These are phyloP conservation scores for Hymenochirus boettgeri DNA, from an alignment of 2,113 vertebrate species.

Conservation along the genomic window DNA sequence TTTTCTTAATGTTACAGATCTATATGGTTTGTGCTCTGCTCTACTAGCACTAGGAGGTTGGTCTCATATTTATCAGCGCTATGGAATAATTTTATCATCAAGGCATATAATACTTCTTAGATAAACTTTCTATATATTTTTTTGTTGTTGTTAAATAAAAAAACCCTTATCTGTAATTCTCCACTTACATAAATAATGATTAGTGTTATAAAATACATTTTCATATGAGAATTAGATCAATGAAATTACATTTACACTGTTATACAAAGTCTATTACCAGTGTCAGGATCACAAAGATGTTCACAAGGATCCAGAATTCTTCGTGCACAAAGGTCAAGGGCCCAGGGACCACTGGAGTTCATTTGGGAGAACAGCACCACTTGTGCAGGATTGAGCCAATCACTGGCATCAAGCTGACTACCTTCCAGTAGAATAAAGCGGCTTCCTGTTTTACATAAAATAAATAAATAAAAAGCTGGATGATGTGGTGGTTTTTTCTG, in stretches of 20 bases:
- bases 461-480: not conserved
- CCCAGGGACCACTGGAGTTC: slow-evolving; percentile 95
- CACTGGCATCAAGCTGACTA: slow-evolving; percentile 90
- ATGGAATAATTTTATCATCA: too few species aligned
- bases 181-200: too few species aligned
- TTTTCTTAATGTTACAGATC: too few species aligned
- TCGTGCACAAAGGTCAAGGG: slow-evolving; percentile 86
- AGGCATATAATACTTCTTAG: too few species aligned
- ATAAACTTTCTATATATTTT: too few species aligned
- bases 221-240: not conserved
- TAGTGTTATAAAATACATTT: too few species aligned
- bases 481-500: not conserved
- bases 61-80: too few species aligned
- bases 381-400: slow-evolving; percentile 96
- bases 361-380: slow-evolving; percentile 92
- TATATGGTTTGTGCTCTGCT: too few species aligned
- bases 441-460: slow-evolving; percentile 66
- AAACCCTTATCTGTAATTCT: too few species aligned
- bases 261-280: slow-evolving; percentile 64
- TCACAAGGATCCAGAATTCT: slow-evolving; percentile 93
- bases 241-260: not conserved
- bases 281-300: slow-evolving; percentile 92
- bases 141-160: too few species aligned
- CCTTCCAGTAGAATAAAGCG: slow-evolving; percentile 93
- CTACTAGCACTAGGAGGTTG: too few species aligned